These are phyloP conservation scores for Pristionchus pacificus DNA, from an alignment of 1,140 invertebrate species.

Conservation along the genomic window DNA sequence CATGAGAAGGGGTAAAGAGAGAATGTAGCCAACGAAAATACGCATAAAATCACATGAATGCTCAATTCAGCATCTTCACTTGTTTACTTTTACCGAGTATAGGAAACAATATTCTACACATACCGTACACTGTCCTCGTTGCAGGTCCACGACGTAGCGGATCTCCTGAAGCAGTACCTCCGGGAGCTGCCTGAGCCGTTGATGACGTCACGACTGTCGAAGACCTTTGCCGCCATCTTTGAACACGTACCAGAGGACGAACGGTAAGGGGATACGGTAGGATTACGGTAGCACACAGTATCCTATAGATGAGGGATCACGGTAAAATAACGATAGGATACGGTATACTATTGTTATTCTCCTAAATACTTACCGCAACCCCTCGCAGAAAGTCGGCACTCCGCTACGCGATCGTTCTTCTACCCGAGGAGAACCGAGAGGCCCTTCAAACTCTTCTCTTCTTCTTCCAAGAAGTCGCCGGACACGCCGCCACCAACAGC, in stretches of 20 bases:
- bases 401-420: constrained; percentile 24
- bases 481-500: constrained; percentile 17
- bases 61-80: too few species aligned
- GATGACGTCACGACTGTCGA: constrained; percentile 23
- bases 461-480: constrained; percentile 23
- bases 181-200: constrained; percentile 28
- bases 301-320: too few species aligned
- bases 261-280: background rate
- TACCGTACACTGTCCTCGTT: too few species aligned
- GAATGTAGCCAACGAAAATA: too few species aligned
- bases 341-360: background rate
- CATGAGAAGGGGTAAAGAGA: too few species aligned
- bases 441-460: constrained; percentile 29
- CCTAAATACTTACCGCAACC: background rate
- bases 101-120: background rate
- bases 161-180: constrained; percentile 31
- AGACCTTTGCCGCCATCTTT: constrained; percentile 23
- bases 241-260: constrained; percentile 27
- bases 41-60: too few species aligned
- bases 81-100: background rate
- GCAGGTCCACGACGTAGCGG: constrained; percentile 27
- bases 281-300: too few species aligned
- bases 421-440: constrained; percentile 30
- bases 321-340: background rate
- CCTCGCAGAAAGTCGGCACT: constrained; percentile 12